Evolutionary conservation across 2,113 vertebrate species (phyloP), one percentile per base, ranked within the genome.

Genomic region (Scolopax mira): DNA sequence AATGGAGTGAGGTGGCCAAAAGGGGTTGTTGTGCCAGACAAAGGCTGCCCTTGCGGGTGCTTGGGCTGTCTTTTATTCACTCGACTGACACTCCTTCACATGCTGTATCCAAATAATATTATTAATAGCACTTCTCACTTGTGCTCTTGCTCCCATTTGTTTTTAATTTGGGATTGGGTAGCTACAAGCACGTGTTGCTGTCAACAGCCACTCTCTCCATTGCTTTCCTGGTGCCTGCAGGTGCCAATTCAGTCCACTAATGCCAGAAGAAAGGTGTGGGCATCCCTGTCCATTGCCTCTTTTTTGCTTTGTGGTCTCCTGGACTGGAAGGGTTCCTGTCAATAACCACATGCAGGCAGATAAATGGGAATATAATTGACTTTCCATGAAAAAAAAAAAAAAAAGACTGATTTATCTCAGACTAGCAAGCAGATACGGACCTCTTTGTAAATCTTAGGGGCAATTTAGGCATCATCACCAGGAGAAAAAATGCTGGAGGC

Each of bases 71-170:
- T 24, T 44, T 65, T 42, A 30, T 39, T 79, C n/a, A 66, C 19
- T 16, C 41, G 66, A 1, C 3, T 22, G 22, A 17, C 46, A 61
- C 7, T 57, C 42, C 37, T 86, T 67, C 3, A 0, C 1, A 0
- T 9, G 25, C 9, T 33, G 7, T 13, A 55, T 33, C 52, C 58
- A 73, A 87, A 41, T 22, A n/a, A 42, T 2, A 3, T 39, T 18
- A 42, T 48, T 91, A 31, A 52, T 16, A 84, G 41, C 35, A 70
- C 2, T 0, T 35, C 18, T 58, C 10, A 1, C 30, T 80, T 2
- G 8, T 37, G 21, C 19, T 46, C 30, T 16, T 22, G 0, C 10
- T 33, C 58, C 16, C 24, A 27, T 42, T 83, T 64, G 62, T 2
- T 93, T 93, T 69, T 30, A 27, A 25, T 71, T 37, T 66, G 27